Evolutionary conservation across 1,140 invertebrate genomes (phyloP).

Genomic region (Plutomurus gul): DNA sequence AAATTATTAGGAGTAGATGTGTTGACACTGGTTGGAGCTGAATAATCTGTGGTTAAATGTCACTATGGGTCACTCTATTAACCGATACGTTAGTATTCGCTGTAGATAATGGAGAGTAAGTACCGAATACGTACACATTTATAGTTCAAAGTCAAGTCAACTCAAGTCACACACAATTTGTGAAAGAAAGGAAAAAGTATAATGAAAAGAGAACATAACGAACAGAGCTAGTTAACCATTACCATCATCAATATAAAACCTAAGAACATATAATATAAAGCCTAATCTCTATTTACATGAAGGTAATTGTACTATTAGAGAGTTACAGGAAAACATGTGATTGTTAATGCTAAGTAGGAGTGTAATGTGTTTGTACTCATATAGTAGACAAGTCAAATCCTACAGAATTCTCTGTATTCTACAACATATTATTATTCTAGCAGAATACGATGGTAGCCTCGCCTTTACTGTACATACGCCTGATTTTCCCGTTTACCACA

Average conservation of each 20-base stretch:
- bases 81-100: constrained; percentile 31
- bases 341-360: neutral
- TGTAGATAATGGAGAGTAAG: neutral
- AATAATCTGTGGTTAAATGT: constrained; percentile 48
- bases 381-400: neutral
- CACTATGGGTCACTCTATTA: constrained; percentile 48
- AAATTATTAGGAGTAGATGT: constrained; percentile 49
- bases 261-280: too few relatives aligned
- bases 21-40: constrained; percentile 47
- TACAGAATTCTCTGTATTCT: neutral
- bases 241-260: neutral
- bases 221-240: neutral
- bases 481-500: neutral
- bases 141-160: neutral
- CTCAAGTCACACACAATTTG: neutral
- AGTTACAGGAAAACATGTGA: neutral
- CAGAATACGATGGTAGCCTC: neutral
- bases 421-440: constrained; percentile 17
- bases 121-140: neutral
- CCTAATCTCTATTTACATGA: neutral
- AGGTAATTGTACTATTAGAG: neutral
- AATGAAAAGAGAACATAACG: too few relatives aligned
- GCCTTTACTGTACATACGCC: neutral
- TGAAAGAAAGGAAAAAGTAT: too few relatives aligned
- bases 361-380: neutral